Evolutionary conservation across 2,797 vertebrate species (phyloP).

Genomic region (Loris lydekkerianus): DNA sequence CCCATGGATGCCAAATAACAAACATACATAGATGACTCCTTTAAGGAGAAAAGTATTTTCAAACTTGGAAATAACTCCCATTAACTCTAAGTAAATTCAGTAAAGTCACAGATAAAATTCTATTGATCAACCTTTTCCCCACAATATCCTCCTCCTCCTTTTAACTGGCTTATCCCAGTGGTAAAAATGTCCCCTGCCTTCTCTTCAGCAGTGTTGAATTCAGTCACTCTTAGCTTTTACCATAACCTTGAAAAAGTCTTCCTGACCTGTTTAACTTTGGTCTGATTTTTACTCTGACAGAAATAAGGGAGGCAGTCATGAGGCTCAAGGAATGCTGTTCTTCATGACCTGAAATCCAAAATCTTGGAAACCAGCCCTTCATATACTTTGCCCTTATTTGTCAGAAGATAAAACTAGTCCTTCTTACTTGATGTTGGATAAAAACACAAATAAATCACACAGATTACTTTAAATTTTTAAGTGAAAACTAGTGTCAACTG

Average conservation of each 20-base stretch:
- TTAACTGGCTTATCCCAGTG: not conserved
- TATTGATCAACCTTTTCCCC: not conserved
- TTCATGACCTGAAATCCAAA: not conserved
- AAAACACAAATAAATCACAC: not conserved
- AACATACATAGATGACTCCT: not conserved
- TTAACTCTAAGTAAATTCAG: not conserved
- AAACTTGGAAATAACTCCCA: not conserved
- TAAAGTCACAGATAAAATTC: not conserved
- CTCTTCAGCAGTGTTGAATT: not conserved
- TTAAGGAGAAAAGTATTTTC: not conserved
- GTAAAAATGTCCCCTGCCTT: not conserved
- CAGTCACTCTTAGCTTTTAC: not conserved
- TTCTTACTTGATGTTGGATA: not conserved
- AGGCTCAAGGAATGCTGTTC: not conserved
- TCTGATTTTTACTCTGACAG: not conserved
- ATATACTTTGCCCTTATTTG: not conserved
- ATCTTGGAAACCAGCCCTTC: not conserved
- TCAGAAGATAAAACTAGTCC: not conserved
- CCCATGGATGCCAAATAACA: not conserved
- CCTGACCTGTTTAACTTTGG: not conserved
- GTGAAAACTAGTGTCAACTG: not conserved
- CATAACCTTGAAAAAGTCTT: not conserved
- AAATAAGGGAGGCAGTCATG: not conserved
- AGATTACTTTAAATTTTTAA: constrained; percentile 52
- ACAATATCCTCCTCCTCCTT: not conserved